Conservation (phyloP, 2,113 vertebrate genomes). For the Carassius gibelio region DNA sequence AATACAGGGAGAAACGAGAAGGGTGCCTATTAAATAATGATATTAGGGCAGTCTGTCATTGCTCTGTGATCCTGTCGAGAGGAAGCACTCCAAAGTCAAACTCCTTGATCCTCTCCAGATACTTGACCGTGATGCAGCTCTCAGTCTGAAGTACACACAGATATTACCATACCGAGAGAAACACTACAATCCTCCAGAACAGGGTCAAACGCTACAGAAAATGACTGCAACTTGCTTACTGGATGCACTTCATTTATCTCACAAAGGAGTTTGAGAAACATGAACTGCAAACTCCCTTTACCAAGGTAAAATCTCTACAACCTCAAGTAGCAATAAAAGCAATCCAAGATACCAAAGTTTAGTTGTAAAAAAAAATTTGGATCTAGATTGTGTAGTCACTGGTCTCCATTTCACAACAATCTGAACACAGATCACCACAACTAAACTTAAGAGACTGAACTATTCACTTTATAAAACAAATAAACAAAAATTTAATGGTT, state of each 20-base stretch:
- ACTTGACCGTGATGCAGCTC: conserved; percentile 48
- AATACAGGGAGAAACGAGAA: conserved; percentile 1
- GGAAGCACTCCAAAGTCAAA: background rate
- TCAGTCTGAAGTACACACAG: conserved; percentile 40
- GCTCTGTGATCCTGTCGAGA: background rate
- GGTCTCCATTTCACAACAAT: background rate
- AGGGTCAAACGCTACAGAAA: conserved; percentile 41
- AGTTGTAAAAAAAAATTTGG: too few species aligned
- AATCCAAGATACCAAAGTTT: background rate
- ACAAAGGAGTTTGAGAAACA: background rate
- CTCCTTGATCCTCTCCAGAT: conserved; percentile 44
- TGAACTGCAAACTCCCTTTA: background rate
- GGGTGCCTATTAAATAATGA: conserved; percentile 20
- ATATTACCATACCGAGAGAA: conserved; percentile 40
- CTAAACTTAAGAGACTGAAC: background rate
- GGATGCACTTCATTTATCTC: conserved; percentile 6
- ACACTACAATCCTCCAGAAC: conserved; percentile 23
- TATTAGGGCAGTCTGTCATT: background rate
- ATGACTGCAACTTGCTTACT: conserved; percentile 22
- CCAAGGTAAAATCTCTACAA: background rate
- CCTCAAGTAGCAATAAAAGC: background rate
- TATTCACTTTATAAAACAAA: background rate
- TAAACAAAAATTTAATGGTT: background rate
- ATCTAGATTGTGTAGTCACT: too few species aligned
- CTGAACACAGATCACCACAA: too few species aligned